Evolutionary conservation across 2,113 vertebrate species (phyloP).

Genomic region (Gymnarchus niloticus): DNA sequence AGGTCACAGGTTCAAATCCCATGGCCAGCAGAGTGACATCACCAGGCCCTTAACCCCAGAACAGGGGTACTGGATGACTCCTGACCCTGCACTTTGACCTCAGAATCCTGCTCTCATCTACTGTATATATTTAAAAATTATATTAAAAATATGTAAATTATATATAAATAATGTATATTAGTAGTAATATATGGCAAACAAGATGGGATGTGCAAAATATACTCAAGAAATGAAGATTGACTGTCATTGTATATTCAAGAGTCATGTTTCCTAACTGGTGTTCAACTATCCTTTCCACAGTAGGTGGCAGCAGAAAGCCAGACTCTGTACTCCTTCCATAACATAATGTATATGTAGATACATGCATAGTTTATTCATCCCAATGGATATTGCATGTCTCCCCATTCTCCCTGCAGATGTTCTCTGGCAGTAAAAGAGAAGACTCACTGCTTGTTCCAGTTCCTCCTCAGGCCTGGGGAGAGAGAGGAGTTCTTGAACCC

Average conservation of each 20-base stretch:
- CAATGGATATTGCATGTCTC: not conserved
- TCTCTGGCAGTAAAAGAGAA: constrained; percentile 62
- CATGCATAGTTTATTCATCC: not conserved
- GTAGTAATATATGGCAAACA: no score
- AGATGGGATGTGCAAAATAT: no score
- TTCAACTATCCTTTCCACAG: constrained; percentile 3
- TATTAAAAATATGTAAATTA: no score
- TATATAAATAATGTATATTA: no score
- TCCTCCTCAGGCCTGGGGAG: constrained; percentile 54
- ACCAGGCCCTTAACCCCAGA: no score
- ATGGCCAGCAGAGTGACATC: no score
- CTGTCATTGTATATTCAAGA: not conserved
- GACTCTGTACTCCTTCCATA: not conserved
- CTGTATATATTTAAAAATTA: no score
- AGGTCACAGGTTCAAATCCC: no score
- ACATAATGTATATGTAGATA: not conserved
- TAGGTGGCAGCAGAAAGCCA: not conserved
- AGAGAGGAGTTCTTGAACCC: constrained; percentile 59
- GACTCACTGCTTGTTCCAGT: constrained; percentile 75
- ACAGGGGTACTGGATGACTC: no score
- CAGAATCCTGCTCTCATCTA: no score
- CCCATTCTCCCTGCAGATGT: constrained; percentile 49
- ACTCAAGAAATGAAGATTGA: no score
- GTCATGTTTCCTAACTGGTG: not conserved
- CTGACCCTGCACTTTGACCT: no score